Evolutionary conservation across 2,113 vertebrate species (phyloP).

Genomic region (Amphilophus citrinellus): DNA sequence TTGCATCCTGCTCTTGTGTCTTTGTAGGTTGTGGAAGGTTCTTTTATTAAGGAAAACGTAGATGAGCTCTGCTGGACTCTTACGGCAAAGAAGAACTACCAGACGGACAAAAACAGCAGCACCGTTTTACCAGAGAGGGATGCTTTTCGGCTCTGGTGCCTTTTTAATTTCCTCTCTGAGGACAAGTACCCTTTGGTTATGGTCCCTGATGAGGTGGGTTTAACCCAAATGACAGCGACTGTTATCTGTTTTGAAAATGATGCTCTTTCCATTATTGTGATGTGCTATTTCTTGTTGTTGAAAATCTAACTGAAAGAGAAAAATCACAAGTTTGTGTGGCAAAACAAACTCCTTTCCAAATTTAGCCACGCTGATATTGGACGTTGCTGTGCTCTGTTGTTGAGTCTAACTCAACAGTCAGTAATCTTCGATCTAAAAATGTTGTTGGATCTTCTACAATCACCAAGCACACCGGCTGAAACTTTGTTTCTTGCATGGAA

Average conservation of each 20-base stretch:
- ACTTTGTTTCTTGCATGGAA: constrained; percentile 58
- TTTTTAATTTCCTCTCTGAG: constrained; percentile 98
- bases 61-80: constrained; percentile 98
- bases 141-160: constrained; percentile 94
- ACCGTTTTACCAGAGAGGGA: constrained; percentile 86
- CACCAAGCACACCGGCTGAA: constrained; percentile 22
- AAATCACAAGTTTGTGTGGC: background rate
- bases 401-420: background rate
- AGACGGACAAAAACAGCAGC: constrained; percentile 80
- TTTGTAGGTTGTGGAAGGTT: constrained; percentile 90
- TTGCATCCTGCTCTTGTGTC: constrained; percentile 3
- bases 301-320: background rate
- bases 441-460: constrained; percentile 25
- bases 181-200: constrained; percentile 96
- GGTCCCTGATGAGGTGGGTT: constrained; percentile 94
- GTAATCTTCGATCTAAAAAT: constrained; percentile 35
- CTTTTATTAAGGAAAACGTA: constrained; percentile 92
- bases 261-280: fast-evolving
- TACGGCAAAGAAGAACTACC: constrained; percentile 96
- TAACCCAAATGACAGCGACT: background rate
- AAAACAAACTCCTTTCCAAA: constrained; percentile 21
- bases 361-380: background rate
- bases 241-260: background rate
- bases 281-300: background rate
- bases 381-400: background rate